These are phyloP conservation scores for Apeltes quadracus DNA, from an alignment of 2,113 vertebrate genomes.

Conservation along the genomic window DNA sequence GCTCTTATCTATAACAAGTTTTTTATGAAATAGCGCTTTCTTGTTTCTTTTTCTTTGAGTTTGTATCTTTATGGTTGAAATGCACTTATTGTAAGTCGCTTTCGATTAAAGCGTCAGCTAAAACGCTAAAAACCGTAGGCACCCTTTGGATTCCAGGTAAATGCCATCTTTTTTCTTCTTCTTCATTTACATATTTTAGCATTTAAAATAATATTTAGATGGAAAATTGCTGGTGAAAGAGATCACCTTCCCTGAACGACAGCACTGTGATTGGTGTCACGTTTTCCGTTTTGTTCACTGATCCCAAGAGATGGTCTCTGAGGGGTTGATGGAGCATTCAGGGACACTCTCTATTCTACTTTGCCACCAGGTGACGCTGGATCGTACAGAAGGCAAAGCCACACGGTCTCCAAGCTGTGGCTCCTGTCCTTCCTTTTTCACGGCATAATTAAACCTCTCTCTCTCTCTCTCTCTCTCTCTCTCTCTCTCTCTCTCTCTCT, in stretches of 20 bases:
- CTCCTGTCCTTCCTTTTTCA: conserved; percentile 12
- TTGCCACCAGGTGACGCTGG: conserved; percentile 36
- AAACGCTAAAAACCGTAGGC: no score
- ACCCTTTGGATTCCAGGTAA: neutral
- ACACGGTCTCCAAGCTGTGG: conserved; percentile 2
- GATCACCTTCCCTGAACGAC: conserved; percentile 3
- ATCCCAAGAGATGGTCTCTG: conserved; percentile 34
- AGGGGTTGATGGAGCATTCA: conserved; percentile 44
- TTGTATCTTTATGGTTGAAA: no score
- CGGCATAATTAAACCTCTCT: neutral
- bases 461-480: no score
- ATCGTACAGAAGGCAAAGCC: neutral
- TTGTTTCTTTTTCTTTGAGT: no score
- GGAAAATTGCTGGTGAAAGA: neutral
- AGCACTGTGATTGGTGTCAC: conserved; percentile 19
- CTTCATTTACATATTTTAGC: no score
- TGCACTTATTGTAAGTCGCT: no score
- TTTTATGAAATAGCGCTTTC: no score
- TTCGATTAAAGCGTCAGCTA: no score
- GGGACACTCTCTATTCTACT: conserved; percentile 39
- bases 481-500: no score
- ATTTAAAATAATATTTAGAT: neutral
- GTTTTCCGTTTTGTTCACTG: conserved; percentile 42
- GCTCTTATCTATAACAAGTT: no score
- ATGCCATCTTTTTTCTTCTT: neutral